These are phyloP conservation scores for Oedothorax gibbosus DNA, from an alignment of 1,140 invertebrate genomes.

Conservation along the genomic window DNA sequence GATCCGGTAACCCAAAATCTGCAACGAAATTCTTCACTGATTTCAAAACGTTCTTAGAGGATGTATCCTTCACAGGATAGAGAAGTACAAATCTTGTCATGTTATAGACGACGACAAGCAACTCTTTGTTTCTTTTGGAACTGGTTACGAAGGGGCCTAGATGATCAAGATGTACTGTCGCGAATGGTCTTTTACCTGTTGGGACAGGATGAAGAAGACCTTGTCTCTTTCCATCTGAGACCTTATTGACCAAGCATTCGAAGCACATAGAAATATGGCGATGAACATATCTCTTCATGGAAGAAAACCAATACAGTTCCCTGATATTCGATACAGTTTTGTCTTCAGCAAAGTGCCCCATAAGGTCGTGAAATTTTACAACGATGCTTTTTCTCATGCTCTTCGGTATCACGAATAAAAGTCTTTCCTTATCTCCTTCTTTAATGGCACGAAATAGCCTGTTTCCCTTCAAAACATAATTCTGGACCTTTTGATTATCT, in stretches of 20 bases:
- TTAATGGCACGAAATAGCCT: too few species aligned
- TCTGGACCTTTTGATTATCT: too few species aligned
- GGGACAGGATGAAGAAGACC: constrained; percentile 2
- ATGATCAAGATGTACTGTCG: too few species aligned
- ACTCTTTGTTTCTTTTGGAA: too few species aligned
- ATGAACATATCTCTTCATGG: constrained; percentile 30
- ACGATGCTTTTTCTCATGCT: too few species aligned
- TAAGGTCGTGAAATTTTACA: too few species aligned
- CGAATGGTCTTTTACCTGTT: too few species aligned
- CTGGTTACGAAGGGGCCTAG: too few species aligned
- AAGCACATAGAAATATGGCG: constrained; percentile 31
- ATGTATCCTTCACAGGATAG: constrained; percentile 3
- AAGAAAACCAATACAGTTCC: constrained; percentile 30
- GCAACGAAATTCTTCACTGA: constrained; percentile 5
- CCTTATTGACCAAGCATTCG: constrained; percentile 29
- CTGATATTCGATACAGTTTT: constrained; percentile 9
- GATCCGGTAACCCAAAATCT: too few species aligned
- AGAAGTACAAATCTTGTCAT: constrained; percentile 23
- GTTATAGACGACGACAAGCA: constrained; percentile 5
- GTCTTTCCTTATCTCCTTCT: too few species aligned
- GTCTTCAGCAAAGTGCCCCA: constrained; percentile 34
- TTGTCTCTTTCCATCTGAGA: constrained; percentile 43
- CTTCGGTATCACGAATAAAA: too few species aligned
- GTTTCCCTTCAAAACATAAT: too few species aligned
- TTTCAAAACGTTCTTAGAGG: background rate